Evolutionary conservation across 1,140 invertebrate species (phyloP).

Genomic region (Plectus sambesii): DNA sequence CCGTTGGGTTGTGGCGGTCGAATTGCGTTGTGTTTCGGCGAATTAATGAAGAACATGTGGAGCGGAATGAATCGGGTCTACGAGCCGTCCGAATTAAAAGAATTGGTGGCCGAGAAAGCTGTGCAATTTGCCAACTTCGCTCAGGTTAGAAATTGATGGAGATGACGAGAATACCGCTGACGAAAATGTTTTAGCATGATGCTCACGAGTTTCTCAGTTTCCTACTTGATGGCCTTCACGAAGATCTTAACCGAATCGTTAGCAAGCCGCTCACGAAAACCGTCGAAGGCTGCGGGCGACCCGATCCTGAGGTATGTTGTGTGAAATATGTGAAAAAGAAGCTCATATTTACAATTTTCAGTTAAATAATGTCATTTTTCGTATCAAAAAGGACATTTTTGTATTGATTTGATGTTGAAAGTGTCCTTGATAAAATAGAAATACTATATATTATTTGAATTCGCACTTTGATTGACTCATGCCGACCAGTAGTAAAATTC

Average conservation of each 20-base stretch:
- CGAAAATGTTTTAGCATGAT: too few species aligned
- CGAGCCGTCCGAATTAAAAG: constrained; percentile 43
- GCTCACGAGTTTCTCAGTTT: constrained; percentile 55
- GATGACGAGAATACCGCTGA: too few species aligned
- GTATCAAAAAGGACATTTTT: too few species aligned
- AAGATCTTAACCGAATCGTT: constrained; percentile 55
- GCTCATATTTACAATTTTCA: constrained; percentile 16
- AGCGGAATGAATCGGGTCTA: constrained; percentile 45
- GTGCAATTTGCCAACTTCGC: constrained; percentile 53
- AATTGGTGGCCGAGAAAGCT: constrained; percentile 50
- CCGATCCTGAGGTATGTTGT: constrained; percentile 18
- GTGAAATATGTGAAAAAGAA: constrained; percentile 1
- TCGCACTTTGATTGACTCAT: background rate
- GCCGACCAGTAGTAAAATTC: background rate
- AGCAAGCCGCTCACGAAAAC: constrained; percentile 55
- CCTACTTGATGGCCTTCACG: constrained; percentile 53
- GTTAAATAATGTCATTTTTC: background rate
- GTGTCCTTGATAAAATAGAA: background rate
- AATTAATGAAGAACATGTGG: constrained; percentile 48
- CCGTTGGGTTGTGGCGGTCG: constrained; percentile 48
- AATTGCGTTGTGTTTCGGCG: constrained; percentile 48
- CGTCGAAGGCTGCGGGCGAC: constrained; percentile 50
- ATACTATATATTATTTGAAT: background rate
- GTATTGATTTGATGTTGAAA: too few species aligned
- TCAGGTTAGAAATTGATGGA: too few species aligned